Conservation (phyloP, 2,888 invertebrate species). For the Andrena bicolor region DNA sequence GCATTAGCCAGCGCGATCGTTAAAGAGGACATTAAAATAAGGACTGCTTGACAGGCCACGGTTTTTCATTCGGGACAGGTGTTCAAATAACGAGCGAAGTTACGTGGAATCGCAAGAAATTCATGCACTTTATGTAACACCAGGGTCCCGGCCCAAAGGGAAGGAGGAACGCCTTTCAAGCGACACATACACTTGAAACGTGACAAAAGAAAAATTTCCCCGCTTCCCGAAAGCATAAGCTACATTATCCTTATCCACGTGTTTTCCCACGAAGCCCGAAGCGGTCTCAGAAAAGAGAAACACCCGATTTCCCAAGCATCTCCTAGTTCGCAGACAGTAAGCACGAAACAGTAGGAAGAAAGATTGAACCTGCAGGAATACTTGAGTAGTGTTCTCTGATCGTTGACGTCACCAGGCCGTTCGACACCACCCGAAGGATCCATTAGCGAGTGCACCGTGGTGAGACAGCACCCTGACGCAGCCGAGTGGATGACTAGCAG, state of each 20-base stretch:
- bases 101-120: conserved; percentile 53
- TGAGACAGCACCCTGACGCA: not conserved
- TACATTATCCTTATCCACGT: not conserved
- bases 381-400: not conserved
- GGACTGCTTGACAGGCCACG: not conserved
- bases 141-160: not conserved
- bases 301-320: no score
- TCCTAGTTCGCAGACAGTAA: not conserved
- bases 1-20: not conserved
- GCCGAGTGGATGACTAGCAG: conserved; percentile 1
- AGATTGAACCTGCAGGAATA: not conserved
- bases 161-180: conserved; percentile 15
- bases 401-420: conserved; percentile 2
- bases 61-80: conserved; percentile 45
- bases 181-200: not conserved
- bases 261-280: not conserved
- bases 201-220: not conserved
- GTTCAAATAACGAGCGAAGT: conserved; percentile 48
- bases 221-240: not conserved
- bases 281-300: not conserved
- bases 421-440: not conserved
- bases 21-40: conserved; percentile 26
- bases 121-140: conserved; percentile 48
- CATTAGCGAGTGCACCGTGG: conserved; percentile 2
- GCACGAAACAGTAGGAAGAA: not conserved